Evolutionary conservation across 2,113 vertebrate genomes (phyloP), one percentile per base, ranked within the genome.

Genomic region (Montifringilla adamsi): DNA sequence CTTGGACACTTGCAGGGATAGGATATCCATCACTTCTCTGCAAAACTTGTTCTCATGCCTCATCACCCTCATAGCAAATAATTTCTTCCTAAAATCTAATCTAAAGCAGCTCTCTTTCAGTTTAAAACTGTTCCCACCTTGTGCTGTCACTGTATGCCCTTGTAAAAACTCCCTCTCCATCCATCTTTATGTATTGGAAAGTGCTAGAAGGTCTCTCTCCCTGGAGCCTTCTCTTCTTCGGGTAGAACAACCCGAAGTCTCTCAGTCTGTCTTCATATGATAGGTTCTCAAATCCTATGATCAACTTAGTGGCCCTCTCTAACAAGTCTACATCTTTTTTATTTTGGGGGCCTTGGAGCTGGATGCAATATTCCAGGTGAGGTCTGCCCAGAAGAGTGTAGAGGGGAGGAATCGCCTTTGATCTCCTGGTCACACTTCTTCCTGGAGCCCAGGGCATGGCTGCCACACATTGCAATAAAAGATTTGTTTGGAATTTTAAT

Each of bases 311-410:
- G 22, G 7, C 44, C 10, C 33, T 33, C 6, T 73, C 22, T 31
- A 66, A 49, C 9, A 73, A 21, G 27, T 13, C 28, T 21, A 23
- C 11, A 26, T 20, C 7, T 31, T 56, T 49, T 44, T 50, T 13
- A 53, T 82, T 44, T 53, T 21, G 23, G 9, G 4, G 3, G 6
- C 6, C 16, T 23, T 0, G 1, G 39, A 17, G 13, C n/a, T 75
- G 19, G 33, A 82, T 46, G 16, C 13, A 67, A 44, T 39, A 46
- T 13, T 39, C 33, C 37, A 67, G 28, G 9, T 59, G 37, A 82
- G 10, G 5, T n/a, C 7, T 44, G 27, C 18, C 37, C 52, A 46
- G 44, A 59, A 59, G 2, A 30, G 28, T 33, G 22, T 5, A 81
- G 35, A 74, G 15, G 10, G 10, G 10, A 27, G 44, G 7, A 50